These are phyloP conservation scores for Amblyjoppa fuscipennis DNA, from an alignment of 2,888 invertebrate species.

Conservation along the genomic window DNA sequence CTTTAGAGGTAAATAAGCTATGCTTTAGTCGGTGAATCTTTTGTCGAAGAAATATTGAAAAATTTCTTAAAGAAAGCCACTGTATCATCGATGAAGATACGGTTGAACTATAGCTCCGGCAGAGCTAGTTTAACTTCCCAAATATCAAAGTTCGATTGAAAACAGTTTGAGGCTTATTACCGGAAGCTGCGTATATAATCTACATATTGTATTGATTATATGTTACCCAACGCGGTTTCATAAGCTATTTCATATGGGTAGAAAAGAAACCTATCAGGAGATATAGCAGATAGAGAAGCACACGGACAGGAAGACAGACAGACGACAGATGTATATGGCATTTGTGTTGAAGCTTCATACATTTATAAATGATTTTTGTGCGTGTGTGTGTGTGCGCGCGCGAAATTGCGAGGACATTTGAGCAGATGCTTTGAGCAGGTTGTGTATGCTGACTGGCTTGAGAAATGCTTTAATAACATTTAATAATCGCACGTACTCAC, in stretches of 20 bases:
- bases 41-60: too few relatives aligned
- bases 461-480: conserved; percentile 44
- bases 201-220: conserved; percentile 34
- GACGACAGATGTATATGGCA: not conserved
- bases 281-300: not conserved
- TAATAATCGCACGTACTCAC: conserved; percentile 38
- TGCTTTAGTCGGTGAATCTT: too few relatives aligned
- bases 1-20: too few relatives aligned
- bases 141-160: conserved; percentile 59
- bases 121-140: conserved; percentile 7
- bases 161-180: conserved; percentile 40
- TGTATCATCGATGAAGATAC: too few relatives aligned
- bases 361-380: too few relatives aligned
- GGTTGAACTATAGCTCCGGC: too few relatives aligned
- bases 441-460: not conserved
- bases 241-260: conserved; percentile 5
- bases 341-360: not conserved
- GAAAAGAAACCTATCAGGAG: not conserved
- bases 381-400: too few relatives aligned
- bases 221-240: conserved; percentile 20
- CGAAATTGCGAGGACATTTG: not conserved
- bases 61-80: too few relatives aligned
- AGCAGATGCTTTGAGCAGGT: not conserved
- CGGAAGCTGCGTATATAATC: conserved; percentile 17
- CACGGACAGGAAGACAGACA: not conserved